Base-by-base conservation (phyloP, 2,888 invertebrate species). In the Flexamia atlantica region DNA sequence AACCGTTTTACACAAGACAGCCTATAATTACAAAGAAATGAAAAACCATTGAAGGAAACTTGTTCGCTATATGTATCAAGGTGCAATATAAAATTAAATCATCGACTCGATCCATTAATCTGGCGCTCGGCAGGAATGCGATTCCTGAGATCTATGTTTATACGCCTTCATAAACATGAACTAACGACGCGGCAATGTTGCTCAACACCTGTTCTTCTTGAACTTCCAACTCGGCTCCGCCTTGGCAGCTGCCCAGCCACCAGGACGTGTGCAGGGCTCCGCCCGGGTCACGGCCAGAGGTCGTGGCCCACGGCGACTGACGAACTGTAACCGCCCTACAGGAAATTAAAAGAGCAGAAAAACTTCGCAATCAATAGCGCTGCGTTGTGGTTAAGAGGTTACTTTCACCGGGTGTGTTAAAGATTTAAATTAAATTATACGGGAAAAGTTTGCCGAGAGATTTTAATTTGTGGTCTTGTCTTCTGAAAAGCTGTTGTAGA, bases 201-300 rank as follows among this genome's bases (percentile, higher is more conserved):
- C 64, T 17, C 28, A 28, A 64, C 64, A 64, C 28, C 57, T 57
- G 57, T 57, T 57, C 57, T 20, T 57, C 57, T 57, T 57, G 57
- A 57, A 57, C 57, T 57, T 57, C 57, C 64, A 64, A 64, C 64
- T 57, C 50, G 57, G 5, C 5, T 30, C 30, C 64, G 30, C 64
- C 53, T 53, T 53, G 53, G 53, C 53, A 53, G 20, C 4, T 53
- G 20, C 53, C 53, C 53, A 53, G 53, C 53, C 12, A 10, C 57
- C 64, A 64, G 64, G 64, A 64, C 64, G 30, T 64, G 64, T 64
- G 64, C 30, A 14, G 64, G 64, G 64, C 64, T 64, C 17, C 64
- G 64, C 64, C 64, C 64, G 64, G 64, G 30, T 64, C 64, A 64
- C 28, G 64, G 64, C 30, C 64, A 30, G 14, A 23, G 64, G 25